phyloP scores from a whole-genome alignment of 2,797 vertebrate genomes.

The Momotus momota region DNA sequence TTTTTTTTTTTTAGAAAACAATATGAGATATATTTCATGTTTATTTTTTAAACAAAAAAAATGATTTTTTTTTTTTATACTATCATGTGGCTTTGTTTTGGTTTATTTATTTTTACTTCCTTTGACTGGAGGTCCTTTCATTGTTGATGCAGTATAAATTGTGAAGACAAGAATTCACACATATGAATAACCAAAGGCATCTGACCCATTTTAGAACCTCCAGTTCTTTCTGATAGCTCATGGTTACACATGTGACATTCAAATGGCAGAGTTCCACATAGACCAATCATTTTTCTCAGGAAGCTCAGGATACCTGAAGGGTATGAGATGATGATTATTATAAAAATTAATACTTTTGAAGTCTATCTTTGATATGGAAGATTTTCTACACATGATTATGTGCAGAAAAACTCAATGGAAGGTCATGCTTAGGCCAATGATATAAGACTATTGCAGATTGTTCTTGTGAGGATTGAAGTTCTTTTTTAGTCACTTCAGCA shows the following conservation, averaged over 20 bases:
- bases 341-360: neutral
- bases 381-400: neutral
- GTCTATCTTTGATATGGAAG: neutral
- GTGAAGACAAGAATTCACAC: neutral
- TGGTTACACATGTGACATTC: neutral
- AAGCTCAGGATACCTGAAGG: neutral
- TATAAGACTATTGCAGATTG: neutral
- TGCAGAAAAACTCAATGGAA: neutral
- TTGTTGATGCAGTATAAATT: neutral
- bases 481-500: neutral
- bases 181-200: neutral
- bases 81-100: neutral
- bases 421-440: neutral
- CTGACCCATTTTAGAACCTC: neutral
- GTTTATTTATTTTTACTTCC: neutral
- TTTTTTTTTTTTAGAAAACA: neutral
- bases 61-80: neutral
- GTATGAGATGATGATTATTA: neutral
- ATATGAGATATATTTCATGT: neutral
- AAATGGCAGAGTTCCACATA: neutral
- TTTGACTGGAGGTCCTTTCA: neutral
- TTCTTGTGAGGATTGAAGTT: neutral
- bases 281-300: neutral
- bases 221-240: neutral
- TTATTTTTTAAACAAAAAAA: neutral